phyloP scores from a whole-genome alignment of 2,888 invertebrate species.

The Lasioglossum morio region DNA sequence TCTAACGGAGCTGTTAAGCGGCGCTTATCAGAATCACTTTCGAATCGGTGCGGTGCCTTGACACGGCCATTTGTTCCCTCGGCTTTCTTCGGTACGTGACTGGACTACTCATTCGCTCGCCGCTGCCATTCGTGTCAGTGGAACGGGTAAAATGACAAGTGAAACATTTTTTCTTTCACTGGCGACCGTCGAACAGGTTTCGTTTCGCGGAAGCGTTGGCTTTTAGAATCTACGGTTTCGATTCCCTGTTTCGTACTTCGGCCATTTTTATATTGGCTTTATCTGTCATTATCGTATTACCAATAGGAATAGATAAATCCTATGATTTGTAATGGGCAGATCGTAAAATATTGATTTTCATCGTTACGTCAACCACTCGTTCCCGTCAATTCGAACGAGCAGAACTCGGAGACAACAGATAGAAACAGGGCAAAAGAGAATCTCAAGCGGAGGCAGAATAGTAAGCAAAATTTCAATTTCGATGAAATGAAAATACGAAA shows the following conservation, averaged over 20 bases:
- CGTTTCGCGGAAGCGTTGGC: background rate
- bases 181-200: background rate
- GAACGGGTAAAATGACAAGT: slow-evolving; percentile 57
- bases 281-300: background rate
- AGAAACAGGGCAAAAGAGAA: background rate
- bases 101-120: slow-evolving; percentile 15
- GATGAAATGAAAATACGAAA: background rate
- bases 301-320: background rate
- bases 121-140: slow-evolving; percentile 55
- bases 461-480: slow-evolving; percentile 16
- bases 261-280: background rate
- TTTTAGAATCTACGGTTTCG: background rate
- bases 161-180: slow-evolving; percentile 49
- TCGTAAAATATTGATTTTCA: background rate
- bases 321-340: background rate
- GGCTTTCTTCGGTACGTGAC: slow-evolving; percentile 57
- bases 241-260: background rate
- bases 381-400: background rate
- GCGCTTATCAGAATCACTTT: slow-evolving; percentile 52
- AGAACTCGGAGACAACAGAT: background rate
- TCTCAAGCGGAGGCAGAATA: slow-evolving; percentile 21
- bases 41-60: slow-evolving; percentile 27
- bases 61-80: slow-evolving; percentile 42
- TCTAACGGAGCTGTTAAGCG: slow-evolving; percentile 23
- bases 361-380: background rate